Percentiles rank a stretch among this genome's conserved stretches.
Conservation (phyloP, 2,888 invertebrate species). For the Aphelenchoides bicaudatus region DNA sequence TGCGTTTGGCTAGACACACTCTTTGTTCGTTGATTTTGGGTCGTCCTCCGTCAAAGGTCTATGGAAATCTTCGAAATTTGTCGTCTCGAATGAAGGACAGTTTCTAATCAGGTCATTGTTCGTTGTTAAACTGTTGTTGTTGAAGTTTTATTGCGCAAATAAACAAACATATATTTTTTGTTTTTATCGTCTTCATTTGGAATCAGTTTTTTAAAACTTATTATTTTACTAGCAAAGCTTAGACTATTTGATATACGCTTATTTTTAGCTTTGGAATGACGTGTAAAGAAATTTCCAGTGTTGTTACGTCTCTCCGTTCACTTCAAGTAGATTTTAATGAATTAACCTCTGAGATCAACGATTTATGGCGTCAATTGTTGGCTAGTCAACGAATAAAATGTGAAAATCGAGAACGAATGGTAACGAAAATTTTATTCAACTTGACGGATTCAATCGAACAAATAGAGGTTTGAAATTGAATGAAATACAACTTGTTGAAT, state of each 20-base stretch:
- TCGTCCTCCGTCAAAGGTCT: conserved; percentile 93
- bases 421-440: neutral
- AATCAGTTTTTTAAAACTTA: too few species aligned
- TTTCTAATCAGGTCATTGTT: conserved; percentile 5
- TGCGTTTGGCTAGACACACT: conserved; percentile 85
- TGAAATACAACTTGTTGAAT: neutral
- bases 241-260: too few species aligned
- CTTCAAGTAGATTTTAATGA: neutral
- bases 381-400: conserved; percentile 2
- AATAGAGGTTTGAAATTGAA: neutral
- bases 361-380: conserved; percentile 1
- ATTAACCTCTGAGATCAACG: conserved; percentile 2
- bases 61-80: conserved; percentile 83
- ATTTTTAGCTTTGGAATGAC: too few species aligned
- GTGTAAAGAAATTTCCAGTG: neutral
- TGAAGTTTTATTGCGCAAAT: too few species aligned
- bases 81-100: conserved; percentile 79
- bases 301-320: conserved; percentile 4
- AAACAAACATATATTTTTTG: too few species aligned
- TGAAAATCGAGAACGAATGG: neutral
- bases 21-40: conserved; percentile 86
- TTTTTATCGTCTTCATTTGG: too few species aligned
- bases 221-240: too few species aligned
- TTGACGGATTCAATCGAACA: conserved; percentile 4
- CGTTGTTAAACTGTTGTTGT: neutral